Conservation (phyloP, 2,888 invertebrate species). For the Zaprionus lineosus region DNA sequence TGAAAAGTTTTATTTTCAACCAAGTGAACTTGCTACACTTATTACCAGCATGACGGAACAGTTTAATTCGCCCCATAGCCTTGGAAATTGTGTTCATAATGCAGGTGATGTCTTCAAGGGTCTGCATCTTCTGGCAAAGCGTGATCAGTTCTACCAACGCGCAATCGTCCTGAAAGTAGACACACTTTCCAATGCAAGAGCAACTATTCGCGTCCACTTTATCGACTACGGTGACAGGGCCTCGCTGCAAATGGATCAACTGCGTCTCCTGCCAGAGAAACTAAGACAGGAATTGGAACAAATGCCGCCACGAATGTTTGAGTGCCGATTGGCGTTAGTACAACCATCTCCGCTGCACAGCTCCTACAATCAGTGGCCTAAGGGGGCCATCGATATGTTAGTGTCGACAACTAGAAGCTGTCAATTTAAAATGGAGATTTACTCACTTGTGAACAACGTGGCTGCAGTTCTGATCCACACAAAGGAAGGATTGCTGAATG, state of each 20-base stretch:
- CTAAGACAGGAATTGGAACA: slow-evolving; percentile 58
- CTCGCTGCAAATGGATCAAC: slow-evolving; percentile 82
- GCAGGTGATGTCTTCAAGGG: slow-evolving; percentile 82
- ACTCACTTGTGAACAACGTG: slow-evolving; percentile 91
- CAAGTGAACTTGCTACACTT: slow-evolving; percentile 65
- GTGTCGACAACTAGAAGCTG: slow-evolving; percentile 78
- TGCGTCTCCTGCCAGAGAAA: slow-evolving; percentile 82
- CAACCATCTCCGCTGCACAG: slow-evolving; percentile 87
- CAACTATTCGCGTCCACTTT: slow-evolving; percentile 86
- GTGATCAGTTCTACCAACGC: slow-evolving; percentile 84
- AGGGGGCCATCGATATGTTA: slow-evolving; percentile 84
- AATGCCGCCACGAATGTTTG: slow-evolving; percentile 86
- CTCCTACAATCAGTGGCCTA: slow-evolving; percentile 86
- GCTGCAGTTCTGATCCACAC: slow-evolving; percentile 87
- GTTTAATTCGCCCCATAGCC: slow-evolving; percentile 80
- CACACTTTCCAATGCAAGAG: slow-evolving; percentile 47
- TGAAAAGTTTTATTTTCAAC: slow-evolving; percentile 81
- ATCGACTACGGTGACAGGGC: slow-evolving; percentile 90
- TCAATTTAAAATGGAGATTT: slow-evolving; percentile 80
- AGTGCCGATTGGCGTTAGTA: slow-evolving; percentile 88
- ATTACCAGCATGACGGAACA: slow-evolving; percentile 80
- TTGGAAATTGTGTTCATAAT: slow-evolving; percentile 61
- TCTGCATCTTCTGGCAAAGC: slow-evolving; percentile 85
- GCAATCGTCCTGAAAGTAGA: slow-evolving; percentile 84
- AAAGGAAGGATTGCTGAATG: slow-evolving; percentile 85